A percentile compares a stretch with the other conserved stretches of the same genome.
Conservation (phyloP, 2,888 invertebrate genomes). For the Prosapia bicincta region DNA sequence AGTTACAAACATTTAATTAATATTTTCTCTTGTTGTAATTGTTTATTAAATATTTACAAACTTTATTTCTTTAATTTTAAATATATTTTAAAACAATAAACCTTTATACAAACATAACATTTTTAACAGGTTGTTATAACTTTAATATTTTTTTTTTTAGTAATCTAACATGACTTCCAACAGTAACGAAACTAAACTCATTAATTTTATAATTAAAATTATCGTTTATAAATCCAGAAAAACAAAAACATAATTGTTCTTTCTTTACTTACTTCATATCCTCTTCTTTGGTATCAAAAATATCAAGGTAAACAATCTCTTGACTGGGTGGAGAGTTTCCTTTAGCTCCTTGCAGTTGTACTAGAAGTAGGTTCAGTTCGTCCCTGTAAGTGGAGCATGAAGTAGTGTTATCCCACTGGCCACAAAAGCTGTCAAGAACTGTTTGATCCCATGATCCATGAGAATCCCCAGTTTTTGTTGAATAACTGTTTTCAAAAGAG, state of each 20-base stretch:
- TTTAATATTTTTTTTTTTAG: too few relatives aligned
- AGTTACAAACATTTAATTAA: too few relatives aligned
- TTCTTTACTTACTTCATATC: conserved; percentile 8
- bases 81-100: too few relatives aligned
- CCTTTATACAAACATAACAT: too few relatives aligned
- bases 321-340: not conserved
- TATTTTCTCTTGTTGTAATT: too few relatives aligned
- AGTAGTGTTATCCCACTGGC: not conserved
- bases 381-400: conserved; percentile 21
- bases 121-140: too few relatives aligned
- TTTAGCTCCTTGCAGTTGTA: conserved; percentile 30
- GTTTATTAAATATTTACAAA: too few relatives aligned
- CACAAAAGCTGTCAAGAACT: conserved; percentile 31
- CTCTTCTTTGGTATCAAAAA: conserved; percentile 20
- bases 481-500: too few relatives aligned
- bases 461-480: not conserved
- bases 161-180: too few relatives aligned
- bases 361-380: conserved; percentile 35
- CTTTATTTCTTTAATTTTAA: too few relatives aligned
- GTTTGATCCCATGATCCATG: conserved; percentile 8
- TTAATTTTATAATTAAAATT: too few relatives aligned
- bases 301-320: conserved; percentile 18
- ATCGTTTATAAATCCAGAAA: not conserved
- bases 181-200: too few relatives aligned
- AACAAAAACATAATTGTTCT: not conserved